Percentiles rank a stretch among this genome's conserved stretches.
Evolutionary conservation across 30 jellyfish, hydroid and myxozoan species (phyloP).

Genomic region (Hydractinia symbiolongicarpus): DNA sequence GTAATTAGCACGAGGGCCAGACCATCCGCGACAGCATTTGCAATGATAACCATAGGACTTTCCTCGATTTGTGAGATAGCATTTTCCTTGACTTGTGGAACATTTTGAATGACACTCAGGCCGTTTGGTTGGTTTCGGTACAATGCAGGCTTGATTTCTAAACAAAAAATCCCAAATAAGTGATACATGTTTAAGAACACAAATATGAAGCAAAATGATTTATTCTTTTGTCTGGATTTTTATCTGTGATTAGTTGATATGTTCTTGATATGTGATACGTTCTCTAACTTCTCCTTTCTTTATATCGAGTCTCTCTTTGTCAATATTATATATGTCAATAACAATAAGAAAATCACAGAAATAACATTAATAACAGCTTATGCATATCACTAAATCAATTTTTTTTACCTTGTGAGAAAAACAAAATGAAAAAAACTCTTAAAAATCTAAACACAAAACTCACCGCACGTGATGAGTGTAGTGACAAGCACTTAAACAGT

Average conservation of each 20-base stretch:
- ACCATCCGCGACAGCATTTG: constrained; percentile 12
- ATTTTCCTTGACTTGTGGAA: background rate
- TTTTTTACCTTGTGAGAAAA: too few species aligned
- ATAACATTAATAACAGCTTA: too few species aligned
- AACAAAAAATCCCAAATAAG: background rate
- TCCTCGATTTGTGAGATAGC: background rate
- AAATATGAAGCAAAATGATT: too few species aligned
- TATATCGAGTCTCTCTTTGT: too few species aligned
- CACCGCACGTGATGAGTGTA: constrained; percentile 28
- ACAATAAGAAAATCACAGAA: too few species aligned
- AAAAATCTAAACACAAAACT: background rate
- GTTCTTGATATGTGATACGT: too few species aligned
- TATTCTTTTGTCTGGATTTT: too few species aligned
- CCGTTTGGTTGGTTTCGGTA: background rate
- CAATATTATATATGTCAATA: too few species aligned
- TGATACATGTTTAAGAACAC: too few species aligned
- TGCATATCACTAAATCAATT: background rate
- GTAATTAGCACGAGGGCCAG: background rate
- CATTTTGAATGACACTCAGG: background rate
- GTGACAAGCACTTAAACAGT: constrained; percentile 20
- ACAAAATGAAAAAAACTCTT: too few species aligned
- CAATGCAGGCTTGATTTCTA: background rate
- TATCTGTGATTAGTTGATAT: too few species aligned
- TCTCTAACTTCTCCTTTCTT: too few species aligned
- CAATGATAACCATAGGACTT: background rate